Evolutionary conservation across 2,113 vertebrate species (phyloP).

Genomic region (Myotis lucifugus): DNA sequence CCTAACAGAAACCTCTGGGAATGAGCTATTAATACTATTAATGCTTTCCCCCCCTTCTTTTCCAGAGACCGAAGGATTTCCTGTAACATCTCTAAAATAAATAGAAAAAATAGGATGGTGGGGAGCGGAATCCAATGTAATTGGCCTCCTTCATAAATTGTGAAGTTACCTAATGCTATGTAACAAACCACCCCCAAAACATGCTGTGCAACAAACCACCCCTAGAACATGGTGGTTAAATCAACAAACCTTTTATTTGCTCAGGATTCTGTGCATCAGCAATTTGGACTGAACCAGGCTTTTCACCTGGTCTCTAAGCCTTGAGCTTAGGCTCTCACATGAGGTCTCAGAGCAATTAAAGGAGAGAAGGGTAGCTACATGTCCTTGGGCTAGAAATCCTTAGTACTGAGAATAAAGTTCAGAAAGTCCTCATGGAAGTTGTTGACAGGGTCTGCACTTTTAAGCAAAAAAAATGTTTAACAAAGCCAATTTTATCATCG

Average conservation of each 20-base stretch:
- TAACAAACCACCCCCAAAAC: not conserved
- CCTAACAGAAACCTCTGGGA: not conserved
- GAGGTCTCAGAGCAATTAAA: not conserved
- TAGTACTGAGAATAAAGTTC: not conserved
- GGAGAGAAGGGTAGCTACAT: not conserved
- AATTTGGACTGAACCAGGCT: not conserved
- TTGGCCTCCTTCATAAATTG: not conserved
- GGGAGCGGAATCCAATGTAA: not conserved
- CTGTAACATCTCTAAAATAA: slow-evolving; percentile 36
- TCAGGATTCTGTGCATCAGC: not conserved
- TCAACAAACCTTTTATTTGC: not conserved
- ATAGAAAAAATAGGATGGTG: not conserved
- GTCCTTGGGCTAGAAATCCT: not conserved
- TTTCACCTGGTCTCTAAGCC: not conserved
- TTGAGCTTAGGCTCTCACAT: not conserved
- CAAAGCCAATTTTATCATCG: not conserved
- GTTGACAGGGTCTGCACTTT: not conserved
- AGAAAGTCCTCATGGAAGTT: not conserved
- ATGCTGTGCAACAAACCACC: not conserved
- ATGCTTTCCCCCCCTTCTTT: not conserved
- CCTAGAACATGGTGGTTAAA: not conserved
- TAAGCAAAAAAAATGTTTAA: not conserved
- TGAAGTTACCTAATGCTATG: not conserved
- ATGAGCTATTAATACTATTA: slow-evolving; percentile 6
- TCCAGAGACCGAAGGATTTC: slow-evolving; percentile 23